A percentile compares a stretch with the other conserved stretches of the same genome.
phyloP scores from a whole-genome alignment of 2,888 invertebrate species.

The Sarcophaga subvicina region DNA sequence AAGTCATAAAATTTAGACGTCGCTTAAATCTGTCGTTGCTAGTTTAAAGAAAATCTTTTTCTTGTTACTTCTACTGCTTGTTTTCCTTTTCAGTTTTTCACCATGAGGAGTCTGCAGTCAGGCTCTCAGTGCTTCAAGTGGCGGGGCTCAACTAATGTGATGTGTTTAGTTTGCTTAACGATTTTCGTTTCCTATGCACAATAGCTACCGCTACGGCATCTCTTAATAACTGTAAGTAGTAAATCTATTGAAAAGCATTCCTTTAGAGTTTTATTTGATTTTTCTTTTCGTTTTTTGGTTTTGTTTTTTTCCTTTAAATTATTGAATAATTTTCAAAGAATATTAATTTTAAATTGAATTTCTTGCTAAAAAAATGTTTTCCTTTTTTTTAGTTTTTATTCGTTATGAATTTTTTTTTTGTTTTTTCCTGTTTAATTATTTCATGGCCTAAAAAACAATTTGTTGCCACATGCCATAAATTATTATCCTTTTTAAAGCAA shows the following conservation, averaged over 20 bases:
- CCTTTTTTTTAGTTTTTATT: background rate
- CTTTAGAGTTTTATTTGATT: background rate
- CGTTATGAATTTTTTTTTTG: slow-evolving; percentile 15
- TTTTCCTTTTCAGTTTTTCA: background rate
- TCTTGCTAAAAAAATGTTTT: background rate
- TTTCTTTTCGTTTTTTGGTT: background rate
- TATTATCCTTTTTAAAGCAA: background rate
- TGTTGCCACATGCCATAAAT: background rate
- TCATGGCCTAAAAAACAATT: slow-evolving; percentile 51
- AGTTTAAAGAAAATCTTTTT: slow-evolving; percentile 35
- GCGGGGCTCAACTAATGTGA: slow-evolving; percentile 59
- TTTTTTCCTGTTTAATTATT: slow-evolving; percentile 40
- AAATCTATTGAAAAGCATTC: background rate
- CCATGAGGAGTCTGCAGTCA: slow-evolving; percentile 1
- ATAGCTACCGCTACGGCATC: background rate
- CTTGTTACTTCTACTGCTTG: slow-evolving; percentile 34
- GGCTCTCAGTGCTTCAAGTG: slow-evolving; percentile 37
- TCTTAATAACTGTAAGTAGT: background rate
- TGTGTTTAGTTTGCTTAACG: slow-evolving; percentile 66
- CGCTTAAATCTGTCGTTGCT: slow-evolving; percentile 59
- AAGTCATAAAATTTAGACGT: slow-evolving; percentile 59
- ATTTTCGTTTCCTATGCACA: slow-evolving; percentile 62
- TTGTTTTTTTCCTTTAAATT: slow-evolving; percentile 2
- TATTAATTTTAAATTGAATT: background rate
- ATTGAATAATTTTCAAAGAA: background rate